Percentiles rank a stretch among this genome's conserved stretches.
Conservation (phyloP, 2,113 vertebrate genomes). For the Vimba vimba region DNA sequence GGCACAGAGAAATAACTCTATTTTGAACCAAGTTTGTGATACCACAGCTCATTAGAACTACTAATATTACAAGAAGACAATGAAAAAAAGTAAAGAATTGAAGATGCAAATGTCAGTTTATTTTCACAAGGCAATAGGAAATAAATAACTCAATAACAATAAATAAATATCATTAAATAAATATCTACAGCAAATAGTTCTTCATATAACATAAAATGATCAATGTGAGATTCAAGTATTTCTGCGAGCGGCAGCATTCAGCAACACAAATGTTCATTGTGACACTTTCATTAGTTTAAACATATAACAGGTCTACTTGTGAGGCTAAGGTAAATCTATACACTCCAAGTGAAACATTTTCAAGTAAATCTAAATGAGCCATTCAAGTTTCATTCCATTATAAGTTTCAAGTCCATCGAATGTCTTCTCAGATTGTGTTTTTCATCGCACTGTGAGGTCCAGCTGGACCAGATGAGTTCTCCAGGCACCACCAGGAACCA, state of each 20-base stretch:
- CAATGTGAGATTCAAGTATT: conserved; percentile 60
- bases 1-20: background rate
- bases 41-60: background rate
- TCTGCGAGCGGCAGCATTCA: conserved; percentile 41
- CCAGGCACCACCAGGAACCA: background rate
- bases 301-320: conserved; percentile 19
- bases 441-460: background rate
- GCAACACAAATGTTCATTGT: conserved; percentile 33
- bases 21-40: background rate
- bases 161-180: conserved; percentile 54
- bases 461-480: background rate
- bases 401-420: conserved; percentile 39
- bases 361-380: conserved; percentile 49
- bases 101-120: conserved; percentile 34
- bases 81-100: conserved; percentile 56
- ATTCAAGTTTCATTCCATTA: conserved; percentile 64
- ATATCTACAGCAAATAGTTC: conserved; percentile 44
- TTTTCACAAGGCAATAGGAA: conserved; percentile 58
- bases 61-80: background rate
- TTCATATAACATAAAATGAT: conserved; percentile 38
- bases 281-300: conserved; percentile 18
- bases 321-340: background rate
- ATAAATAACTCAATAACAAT: conserved; percentile 60
- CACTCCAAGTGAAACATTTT: conserved; percentile 40
- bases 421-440: conserved; percentile 28